Evolutionary conservation across 2,113 vertebrate genomes (phyloP), one percentile per base, ranked within the genome.

Genomic region (Gopherus flavomarginatus): DNA sequence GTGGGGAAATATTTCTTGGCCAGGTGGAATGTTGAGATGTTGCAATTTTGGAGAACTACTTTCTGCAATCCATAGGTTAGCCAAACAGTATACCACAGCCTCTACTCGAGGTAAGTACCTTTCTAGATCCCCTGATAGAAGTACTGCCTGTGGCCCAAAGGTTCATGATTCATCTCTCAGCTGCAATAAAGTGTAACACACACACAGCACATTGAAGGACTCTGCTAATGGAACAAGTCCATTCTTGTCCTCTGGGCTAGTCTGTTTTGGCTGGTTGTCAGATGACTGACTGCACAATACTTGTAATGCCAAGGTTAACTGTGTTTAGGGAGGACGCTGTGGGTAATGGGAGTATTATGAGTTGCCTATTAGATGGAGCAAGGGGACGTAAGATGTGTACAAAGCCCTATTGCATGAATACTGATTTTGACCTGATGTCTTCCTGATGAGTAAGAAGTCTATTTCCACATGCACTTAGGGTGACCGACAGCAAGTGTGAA

Each of bases 211-310:
- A 80, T 72, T 14, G 44, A 84, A 90, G 35, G 26, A 38, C 72
- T n/a, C 35, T 77, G 3, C 77, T 88, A 49, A 92, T 50, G 0
- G 2, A 75, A 47, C 83, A 81, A 81, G 87, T 82, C 86, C 4
- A 1, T 75, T 47, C 87, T 85, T 92, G 83, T 86, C 81, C 57
- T 50, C 83, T 83, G 90, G 81, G 83, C 89, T 93, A 93, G 89
- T 50, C 57, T 77, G 31, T 78, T 93, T 92, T 93, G 96, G 87
- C 65, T 47, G 47, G 17, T 50, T 6, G 2, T 59, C 47, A 79
- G 49, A 86, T 59, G 83, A 82, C 2, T 22, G 19, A 91, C 85
- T 83, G 62, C 53, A 2, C 6, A n/a, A 44, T 53, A 53, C 22
- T 85, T 83, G 77, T 69, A 93, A 53, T 16, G 56, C 22, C 79